Evolutionary conservation across 2,888 invertebrate genomes (phyloP).

Genomic region (Hartigia nigra): DNA sequence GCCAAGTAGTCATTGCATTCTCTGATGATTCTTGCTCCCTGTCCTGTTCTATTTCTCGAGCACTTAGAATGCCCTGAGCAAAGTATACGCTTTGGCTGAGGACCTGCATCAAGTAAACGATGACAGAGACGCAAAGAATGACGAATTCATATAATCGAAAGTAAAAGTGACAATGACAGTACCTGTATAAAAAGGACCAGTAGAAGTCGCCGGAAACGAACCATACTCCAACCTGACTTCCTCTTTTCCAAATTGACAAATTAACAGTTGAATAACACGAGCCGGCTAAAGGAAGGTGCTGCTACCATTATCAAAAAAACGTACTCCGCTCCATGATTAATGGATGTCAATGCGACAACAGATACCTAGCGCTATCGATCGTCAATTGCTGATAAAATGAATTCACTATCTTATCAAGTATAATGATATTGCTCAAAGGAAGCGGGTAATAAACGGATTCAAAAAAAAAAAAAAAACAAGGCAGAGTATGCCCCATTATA

Average conservation of each 20-base stretch:
- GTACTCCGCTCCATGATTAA: background rate
- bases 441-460: background rate
- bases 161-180: background rate
- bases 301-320: background rate
- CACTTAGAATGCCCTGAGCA: conserved; percentile 17
- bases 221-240: background rate
- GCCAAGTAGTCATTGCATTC: background rate
- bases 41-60: background rate
- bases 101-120: conserved; percentile 1
- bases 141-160: background rate
- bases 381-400: background rate
- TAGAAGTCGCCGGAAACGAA: background rate
- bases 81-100: conserved; percentile 18
- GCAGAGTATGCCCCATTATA: background rate
- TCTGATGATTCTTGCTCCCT: background rate
- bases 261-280: background rate
- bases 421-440: background rate
- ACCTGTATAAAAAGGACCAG: background rate
- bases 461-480: background rate
- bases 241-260: background rate
- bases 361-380: background rate
- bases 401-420: background rate
- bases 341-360: background rate
- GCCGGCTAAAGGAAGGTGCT: background rate
- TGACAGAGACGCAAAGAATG: background rate